Conservation (phyloP, 1,140 invertebrate genomes). For the Callitettix versicolor region DNA sequence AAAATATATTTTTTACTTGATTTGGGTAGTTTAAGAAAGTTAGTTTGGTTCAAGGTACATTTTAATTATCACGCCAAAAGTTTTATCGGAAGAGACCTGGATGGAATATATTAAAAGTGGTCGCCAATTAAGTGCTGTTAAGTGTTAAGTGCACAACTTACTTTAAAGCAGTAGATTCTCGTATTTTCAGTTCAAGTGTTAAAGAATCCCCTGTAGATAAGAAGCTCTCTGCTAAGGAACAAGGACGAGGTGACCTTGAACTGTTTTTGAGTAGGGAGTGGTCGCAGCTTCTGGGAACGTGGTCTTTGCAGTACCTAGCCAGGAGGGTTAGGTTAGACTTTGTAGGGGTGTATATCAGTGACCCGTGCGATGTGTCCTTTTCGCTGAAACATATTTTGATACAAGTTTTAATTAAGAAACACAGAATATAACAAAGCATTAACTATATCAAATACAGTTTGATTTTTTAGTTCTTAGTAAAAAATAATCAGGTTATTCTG, state of each 20-base stretch:
- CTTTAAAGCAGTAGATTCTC: conserved; percentile 74
- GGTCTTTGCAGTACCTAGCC: conserved; percentile 64
- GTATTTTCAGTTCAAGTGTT: conserved; percentile 64
- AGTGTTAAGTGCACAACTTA: too few relatives aligned
- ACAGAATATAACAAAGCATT: too few relatives aligned
- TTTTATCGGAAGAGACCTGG: too few relatives aligned
- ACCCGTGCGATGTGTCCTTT: conserved; percentile 30
- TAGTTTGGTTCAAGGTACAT: too few relatives aligned
- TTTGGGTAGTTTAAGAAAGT: too few relatives aligned
- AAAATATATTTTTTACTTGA: too few relatives aligned
- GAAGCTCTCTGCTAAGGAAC: conserved; percentile 70
- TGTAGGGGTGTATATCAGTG: conserved; percentile 23
- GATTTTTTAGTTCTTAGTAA: too few relatives aligned
- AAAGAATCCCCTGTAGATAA: conserved; percentile 67
- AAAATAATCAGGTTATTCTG: too few relatives aligned
- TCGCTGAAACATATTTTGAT: conserved; percentile 27
- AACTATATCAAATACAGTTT: too few relatives aligned
- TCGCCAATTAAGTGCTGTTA: too few relatives aligned
- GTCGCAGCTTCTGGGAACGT: conserved; percentile 65
- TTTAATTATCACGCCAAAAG: too few relatives aligned
- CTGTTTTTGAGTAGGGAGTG: conserved; percentile 51
- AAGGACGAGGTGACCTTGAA: conserved; percentile 50
- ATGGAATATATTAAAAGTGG: too few relatives aligned
- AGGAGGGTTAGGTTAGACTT: conserved; percentile 53
- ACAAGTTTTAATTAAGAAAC: not conserved